Evolutionary conservation across 2,888 invertebrate genomes (phyloP), one percentile per base, ranked within the genome.

Genomic region (Ichneumon xanthorius): DNA sequence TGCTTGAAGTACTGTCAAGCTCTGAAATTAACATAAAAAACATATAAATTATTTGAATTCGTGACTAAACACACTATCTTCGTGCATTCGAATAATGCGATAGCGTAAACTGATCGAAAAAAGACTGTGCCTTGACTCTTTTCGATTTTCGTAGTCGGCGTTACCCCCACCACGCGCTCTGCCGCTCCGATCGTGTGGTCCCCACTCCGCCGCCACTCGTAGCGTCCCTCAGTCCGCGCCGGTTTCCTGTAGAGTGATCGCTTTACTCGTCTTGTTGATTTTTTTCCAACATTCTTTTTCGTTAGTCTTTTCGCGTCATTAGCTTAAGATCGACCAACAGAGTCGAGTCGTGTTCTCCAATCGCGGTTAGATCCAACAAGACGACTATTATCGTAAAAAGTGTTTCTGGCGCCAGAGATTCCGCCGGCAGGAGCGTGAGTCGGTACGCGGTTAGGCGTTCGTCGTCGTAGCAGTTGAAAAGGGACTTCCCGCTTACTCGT

Each of bases 381-480:
- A 45, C 45, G 14, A 45, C 3, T 14, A 14, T 45, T 45, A 45
- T 45, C 11, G 45, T 45, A 45, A 45, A 45, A 45, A 14, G 14
- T 45, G 45, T 14, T 45, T 45, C 45, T 14, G 45, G 14, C 11
- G 14, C 14, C 45, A 45, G 37, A 45, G 45, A 45, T 37, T 19
- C 22, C 14, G 19, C 7, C 11, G 48, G 58, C 19, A 68, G 50
- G 61, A n/a, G 37, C 40, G 33, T 37, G 63, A 70, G n/a, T 9
- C 11, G 70, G 9, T 45, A 55, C 45, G n/a, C 3, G 19, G 65
- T 58, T 48, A 53, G 37, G 9, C n/a, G 37, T 58, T 80, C 26
- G 55, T 68, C 26, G 55, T 68, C 9, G 58, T 67, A 26, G 58
- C n/a, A 26, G 30, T 71, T 58, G 48, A 14, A 40, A 11, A 45